Evolutionary conservation across 2,113 vertebrate species (phyloP).

Genomic region (Clarias magur): DNA sequence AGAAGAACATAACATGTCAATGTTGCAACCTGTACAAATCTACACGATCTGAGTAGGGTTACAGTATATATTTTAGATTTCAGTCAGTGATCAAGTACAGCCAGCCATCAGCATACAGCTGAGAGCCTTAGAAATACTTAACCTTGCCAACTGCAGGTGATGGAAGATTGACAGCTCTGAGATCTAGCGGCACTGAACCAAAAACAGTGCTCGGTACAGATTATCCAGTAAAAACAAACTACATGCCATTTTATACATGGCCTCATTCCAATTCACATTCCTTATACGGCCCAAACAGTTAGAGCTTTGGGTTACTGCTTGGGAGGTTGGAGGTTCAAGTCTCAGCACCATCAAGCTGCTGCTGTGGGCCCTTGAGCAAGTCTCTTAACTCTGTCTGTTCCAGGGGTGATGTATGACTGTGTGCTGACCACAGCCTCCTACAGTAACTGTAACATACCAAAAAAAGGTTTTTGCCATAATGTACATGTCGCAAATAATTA

Average conservation of each 20-base stretch:
- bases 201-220: conserved; percentile 41
- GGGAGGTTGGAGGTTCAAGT: too few species aligned
- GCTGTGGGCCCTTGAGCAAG: too few species aligned
- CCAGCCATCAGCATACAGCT: conserved; percentile 22
- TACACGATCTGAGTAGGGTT: not conserved
- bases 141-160: conserved; percentile 27
- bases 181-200: conserved; percentile 30
- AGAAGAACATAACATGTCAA: not conserved
- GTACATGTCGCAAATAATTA: too few species aligned
- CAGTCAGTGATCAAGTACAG: not conserved
- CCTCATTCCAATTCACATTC: conserved; percentile 10
- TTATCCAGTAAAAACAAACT: conserved; percentile 31
- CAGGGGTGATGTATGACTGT: too few species aligned
- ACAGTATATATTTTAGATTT: not conserved
- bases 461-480: too few species aligned
- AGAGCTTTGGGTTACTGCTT: too few species aligned
- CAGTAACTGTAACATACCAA: too few species aligned
- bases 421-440: too few species aligned
- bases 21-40: not conserved
- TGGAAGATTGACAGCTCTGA: conserved; percentile 44
- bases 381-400: too few species aligned
- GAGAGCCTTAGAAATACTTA: conserved; percentile 42
- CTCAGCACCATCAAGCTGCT: too few species aligned
- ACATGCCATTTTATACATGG: not conserved
- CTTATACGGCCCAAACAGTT: conserved; percentile 5